These are phyloP conservation scores for Parnassius glacialis DNA, from an alignment of 2,888 invertebrate genomes.

Conservation along the genomic window DNA sequence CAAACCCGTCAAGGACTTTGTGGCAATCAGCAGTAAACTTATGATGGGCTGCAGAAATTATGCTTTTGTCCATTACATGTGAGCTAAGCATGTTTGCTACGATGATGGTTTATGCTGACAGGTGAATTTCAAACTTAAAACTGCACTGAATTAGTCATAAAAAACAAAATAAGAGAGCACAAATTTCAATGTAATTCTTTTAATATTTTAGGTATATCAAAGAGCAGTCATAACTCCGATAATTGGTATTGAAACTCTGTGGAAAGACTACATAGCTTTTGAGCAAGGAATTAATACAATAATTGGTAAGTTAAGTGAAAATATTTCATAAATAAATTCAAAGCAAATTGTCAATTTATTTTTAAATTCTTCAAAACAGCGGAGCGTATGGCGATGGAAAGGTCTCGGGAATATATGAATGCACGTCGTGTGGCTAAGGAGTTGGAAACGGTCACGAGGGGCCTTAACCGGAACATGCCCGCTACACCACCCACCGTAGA, in stretches of 20 bases:
- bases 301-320: slow-evolving; percentile 55
- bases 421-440: slow-evolving; percentile 97
- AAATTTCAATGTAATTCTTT: too few relatives aligned
- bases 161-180: too few relatives aligned
- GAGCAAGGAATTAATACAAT: slow-evolving; percentile 92
- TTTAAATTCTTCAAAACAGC: slow-evolving; percentile 68
- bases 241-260: slow-evolving; percentile 96
- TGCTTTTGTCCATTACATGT: too few relatives aligned
- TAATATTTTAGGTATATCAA: slow-evolving; percentile 89
- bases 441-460: slow-evolving; percentile 95
- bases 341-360: background rate
- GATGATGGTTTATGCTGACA: too few relatives aligned
- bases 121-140: too few relatives aligned
- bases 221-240: slow-evolving; percentile 97
- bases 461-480: slow-evolving; percentile 96
- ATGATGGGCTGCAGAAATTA: too few relatives aligned
- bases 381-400: slow-evolving; percentile 98
- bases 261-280: slow-evolving; percentile 98
- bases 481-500: slow-evolving; percentile 97
- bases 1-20: too few relatives aligned
- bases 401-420: slow-evolving; percentile 98
- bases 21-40: too few relatives aligned
- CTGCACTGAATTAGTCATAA: too few relatives aligned
- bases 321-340: background rate
- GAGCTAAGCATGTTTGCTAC: too few relatives aligned